These are phyloP conservation scores for Helicolenus hilgendorfi DNA, from an alignment of 2,797 vertebrate genomes.

Conservation along the genomic window DNA sequence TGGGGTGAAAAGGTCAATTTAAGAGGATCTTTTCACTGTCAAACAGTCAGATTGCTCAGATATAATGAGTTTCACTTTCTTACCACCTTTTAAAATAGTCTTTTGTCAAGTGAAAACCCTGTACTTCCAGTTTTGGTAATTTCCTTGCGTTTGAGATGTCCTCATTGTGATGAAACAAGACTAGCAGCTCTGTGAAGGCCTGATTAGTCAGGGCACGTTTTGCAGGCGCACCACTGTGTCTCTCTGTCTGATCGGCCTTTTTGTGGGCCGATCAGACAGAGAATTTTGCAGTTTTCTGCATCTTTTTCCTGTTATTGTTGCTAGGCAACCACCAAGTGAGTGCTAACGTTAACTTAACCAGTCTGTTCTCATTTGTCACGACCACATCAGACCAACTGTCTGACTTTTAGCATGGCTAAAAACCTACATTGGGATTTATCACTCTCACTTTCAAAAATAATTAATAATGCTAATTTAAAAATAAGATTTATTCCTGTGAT, in stretches of 20 bases:
- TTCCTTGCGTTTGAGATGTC: neutral
- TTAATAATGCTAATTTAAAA: neutral
- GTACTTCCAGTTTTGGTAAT: neutral
- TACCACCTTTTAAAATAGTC: neutral
- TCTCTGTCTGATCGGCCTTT: too few species aligned
- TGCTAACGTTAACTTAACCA: too few species aligned
- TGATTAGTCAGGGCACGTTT: neutral
- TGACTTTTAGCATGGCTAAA: neutral
- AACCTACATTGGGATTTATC: neutral
- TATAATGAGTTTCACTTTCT: neutral
- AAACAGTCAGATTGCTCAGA: neutral
- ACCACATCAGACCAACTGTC: neutral
- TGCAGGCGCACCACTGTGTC: neutral
- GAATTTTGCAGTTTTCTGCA: too few species aligned
- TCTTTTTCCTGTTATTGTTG: too few species aligned
- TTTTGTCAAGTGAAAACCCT: neutral
- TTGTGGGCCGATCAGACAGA: too few species aligned
- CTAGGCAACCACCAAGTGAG: too few species aligned
- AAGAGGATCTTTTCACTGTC: neutral
- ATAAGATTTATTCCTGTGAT: neutral
- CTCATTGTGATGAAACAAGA: neutral
- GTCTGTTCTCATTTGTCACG: too few species aligned
- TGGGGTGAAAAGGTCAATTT: conserved; percentile 51
- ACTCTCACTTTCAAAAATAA: neutral
- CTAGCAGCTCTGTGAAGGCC: neutral